These are phyloP conservation scores for Sebastolobus alascanus DNA, from an alignment of 2,797 vertebrate genomes.

Conservation along the genomic window DNA sequence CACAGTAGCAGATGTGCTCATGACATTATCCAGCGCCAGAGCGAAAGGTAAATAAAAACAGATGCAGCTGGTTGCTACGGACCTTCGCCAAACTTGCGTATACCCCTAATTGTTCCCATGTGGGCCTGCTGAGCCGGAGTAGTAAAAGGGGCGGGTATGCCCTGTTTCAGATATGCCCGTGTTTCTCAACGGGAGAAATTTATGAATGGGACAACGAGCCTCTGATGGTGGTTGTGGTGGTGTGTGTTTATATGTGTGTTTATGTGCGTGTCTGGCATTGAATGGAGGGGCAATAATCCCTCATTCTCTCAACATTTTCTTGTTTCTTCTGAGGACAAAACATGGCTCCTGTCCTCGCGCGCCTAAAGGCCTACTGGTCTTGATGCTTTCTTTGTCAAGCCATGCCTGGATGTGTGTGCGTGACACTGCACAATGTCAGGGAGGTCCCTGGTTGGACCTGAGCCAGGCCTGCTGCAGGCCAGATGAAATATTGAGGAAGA, in stretches of 20 bases:
- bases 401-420: constrained; percentile 58
- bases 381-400: constrained; percentile 46
- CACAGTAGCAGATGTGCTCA: constrained; percentile 90
- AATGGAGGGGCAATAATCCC: constrained; percentile 4
- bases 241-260: constrained; percentile 65
- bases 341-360: background rate
- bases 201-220: constrained; percentile 81
- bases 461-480: constrained; percentile 80
- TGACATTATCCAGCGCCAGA: constrained; percentile 83
- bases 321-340: background rate
- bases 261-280: constrained; percentile 45
- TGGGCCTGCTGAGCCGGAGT: constrained; percentile 79
- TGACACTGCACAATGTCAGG: constrained; percentile 74
- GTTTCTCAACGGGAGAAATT: constrained; percentile 76
- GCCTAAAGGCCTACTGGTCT: constrained; percentile 8
- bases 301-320: background rate
- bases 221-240: constrained; percentile 61
- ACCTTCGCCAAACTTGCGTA: constrained; percentile 83
- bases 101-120: constrained; percentile 86
- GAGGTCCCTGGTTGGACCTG: constrained; percentile 73
- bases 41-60: constrained; percentile 90
- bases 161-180: constrained; percentile 75
- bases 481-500: constrained; percentile 83
- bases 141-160: constrained; percentile 75
- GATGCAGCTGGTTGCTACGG: constrained; percentile 87